Conservation (phyloP, 2,113 vertebrate genomes). For the Lophochroa leadbeateri region DNA sequence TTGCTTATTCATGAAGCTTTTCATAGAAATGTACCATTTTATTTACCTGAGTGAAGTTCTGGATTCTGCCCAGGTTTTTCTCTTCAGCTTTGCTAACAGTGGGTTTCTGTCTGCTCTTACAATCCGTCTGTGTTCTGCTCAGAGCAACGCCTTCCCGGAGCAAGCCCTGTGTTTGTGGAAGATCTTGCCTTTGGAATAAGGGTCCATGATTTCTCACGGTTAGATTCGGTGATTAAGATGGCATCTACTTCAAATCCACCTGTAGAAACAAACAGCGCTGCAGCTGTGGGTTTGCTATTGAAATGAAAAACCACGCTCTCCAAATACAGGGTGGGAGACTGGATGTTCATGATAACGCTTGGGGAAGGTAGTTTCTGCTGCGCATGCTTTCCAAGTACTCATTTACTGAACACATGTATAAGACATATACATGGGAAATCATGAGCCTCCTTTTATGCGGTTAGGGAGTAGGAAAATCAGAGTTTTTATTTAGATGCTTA, state of each 20-base stretch:
- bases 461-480: neutral
- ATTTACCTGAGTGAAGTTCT: constrained; percentile 55
- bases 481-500: neutral
- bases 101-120: constrained; percentile 47
- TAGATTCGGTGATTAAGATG: constrained; percentile 18
- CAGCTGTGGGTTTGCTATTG: constrained; percentile 25
- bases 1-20: constrained; percentile 39
- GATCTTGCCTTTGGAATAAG: constrained; percentile 28
- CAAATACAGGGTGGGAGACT: neutral
- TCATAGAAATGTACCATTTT: constrained; percentile 27
- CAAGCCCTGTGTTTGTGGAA: constrained; percentile 43
- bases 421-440: neutral
- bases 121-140: constrained; percentile 52
- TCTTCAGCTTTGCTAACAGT: neutral
- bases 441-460: neutral
- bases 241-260: constrained; percentile 38
- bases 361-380: neutral
- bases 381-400: neutral
- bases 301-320: neutral
- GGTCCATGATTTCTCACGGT: constrained; percentile 18
- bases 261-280: constrained; percentile 38
- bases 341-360: neutral
- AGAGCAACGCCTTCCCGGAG: neutral
- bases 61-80: constrained; percentile 50
- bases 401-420: neutral